Evolutionary conservation across 2,888 invertebrate genomes (phyloP), one percentile per base, ranked within the genome.

Genomic region (Drosophila fulvimacula): DNA sequence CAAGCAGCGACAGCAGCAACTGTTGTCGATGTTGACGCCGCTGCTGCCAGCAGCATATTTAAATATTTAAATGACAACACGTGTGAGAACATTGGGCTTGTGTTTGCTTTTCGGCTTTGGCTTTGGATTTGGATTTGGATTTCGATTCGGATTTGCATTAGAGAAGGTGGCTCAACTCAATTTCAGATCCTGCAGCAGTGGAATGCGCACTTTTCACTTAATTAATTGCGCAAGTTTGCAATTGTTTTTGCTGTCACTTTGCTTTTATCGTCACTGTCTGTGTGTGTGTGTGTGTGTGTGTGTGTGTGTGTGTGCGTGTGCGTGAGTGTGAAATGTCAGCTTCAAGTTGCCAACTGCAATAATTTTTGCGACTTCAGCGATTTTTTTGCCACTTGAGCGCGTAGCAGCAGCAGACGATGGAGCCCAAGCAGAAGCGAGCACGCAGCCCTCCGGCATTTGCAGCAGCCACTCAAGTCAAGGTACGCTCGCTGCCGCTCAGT

Each of bases 341-440:
- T 83, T 78, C 84, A 86, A 84, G 84, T 84, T 84, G 78, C 84
- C 81, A 84, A 84, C 84, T 84, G 84, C 87, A 84, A 84, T 84
- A 84, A 84, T 87, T 84, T 84, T 86, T 83, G 87, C 87, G 84
- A 84, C 69, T 84, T 86, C 84, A 87, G 87, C 87, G 84, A 84
- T 83, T 84, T 84, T 85, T 86, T 84, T 83, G 81, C 85, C 85
- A 83, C 83, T 83, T 82, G 85, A 83, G 79, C 82, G 85, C 81
- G 79, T 82, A 79, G 81, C 76, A 69, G 55, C 81, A 64, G 36
- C 15, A 34, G 15, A 27, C 44, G 51, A 13, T n/a, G 38, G 4
- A 51, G 46, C 21, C 13, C 13, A 38, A 52, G 36, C 24, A 49
- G 36, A 19, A 48, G 53, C 62, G 24, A 57, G 27, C 59, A 42